Conservation (phyloP, 2,113 vertebrate species). For the Mobula birostris region DNA sequence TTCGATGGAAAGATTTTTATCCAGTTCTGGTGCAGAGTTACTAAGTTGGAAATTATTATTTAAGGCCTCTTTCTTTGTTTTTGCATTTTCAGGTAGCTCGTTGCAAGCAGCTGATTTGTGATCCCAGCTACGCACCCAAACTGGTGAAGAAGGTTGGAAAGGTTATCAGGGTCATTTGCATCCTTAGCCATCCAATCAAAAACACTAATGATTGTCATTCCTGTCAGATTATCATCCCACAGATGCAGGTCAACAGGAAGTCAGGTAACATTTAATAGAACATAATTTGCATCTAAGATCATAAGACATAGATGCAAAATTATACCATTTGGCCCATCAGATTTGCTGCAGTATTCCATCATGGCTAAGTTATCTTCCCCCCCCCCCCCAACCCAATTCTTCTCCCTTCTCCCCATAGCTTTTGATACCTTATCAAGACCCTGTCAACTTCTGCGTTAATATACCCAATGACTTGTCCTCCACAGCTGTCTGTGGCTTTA, state of each 20-base stretch:
- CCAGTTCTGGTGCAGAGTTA: no score
- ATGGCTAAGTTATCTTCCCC: no score
- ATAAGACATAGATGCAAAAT: no score
- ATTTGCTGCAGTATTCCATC: no score
- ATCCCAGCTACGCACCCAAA: conserved; percentile 43
- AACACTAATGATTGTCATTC: conserved; percentile 43
- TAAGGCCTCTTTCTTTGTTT: not conserved
- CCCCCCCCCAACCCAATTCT: no score
- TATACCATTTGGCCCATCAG: no score
- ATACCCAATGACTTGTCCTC: no score
- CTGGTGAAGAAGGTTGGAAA: conserved; percentile 41
- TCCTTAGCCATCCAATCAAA: conserved; percentile 44
- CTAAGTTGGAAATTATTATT: not conserved
- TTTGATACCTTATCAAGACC: no score
- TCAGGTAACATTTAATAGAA: conserved; percentile 20
- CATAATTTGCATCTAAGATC: not conserved
- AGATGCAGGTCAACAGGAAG: conserved; percentile 41
- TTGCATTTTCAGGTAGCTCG: conserved; percentile 17
- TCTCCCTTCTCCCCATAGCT: no score
- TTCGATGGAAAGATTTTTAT: not conserved
- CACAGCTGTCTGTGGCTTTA: no score
- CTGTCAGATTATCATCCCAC: conserved; percentile 46
- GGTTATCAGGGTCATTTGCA: conserved; percentile 44
- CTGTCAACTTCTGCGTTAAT: no score
- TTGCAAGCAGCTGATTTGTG: conserved; percentile 40